A percentile compares a stretch with the other conserved stretches of the same genome.
Conservation (phyloP, 2,113 vertebrate species). For the Antechinus stuartii region DNA sequence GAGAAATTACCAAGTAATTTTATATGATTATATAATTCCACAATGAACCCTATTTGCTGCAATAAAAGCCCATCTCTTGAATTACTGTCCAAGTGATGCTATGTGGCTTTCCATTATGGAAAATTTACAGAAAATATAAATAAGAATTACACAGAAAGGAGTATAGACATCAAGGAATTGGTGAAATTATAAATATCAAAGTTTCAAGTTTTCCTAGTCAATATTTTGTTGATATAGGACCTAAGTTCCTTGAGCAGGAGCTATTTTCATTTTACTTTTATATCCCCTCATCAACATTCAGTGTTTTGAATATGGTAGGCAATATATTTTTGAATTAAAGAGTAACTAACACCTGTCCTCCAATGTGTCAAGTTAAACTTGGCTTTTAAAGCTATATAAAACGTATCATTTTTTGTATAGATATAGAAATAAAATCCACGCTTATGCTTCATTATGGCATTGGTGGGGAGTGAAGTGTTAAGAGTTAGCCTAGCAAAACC, state of each 20-base stretch:
- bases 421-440: background rate
- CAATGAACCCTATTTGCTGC: background rate
- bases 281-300: background rate
- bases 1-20: background rate
- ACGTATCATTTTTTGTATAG: background rate
- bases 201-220: background rate
- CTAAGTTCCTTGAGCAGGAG: background rate
- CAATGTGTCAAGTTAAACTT: background rate
- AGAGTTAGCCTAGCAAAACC: background rate
- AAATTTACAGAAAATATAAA: background rate
- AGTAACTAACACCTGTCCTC: background rate
- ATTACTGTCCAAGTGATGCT: background rate
- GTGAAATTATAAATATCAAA: background rate
- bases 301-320: background rate
- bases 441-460: background rate
- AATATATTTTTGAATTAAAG: background rate
- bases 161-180: background rate
- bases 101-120: background rate
- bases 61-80: background rate
- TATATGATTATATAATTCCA: background rate
- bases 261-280: background rate
- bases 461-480: background rate
- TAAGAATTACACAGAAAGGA: background rate
- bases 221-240: background rate
- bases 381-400: background rate